Evolutionary conservation across 2,113 vertebrate genomes (phyloP).

Genomic region (Paedocypris sp.): DNA sequence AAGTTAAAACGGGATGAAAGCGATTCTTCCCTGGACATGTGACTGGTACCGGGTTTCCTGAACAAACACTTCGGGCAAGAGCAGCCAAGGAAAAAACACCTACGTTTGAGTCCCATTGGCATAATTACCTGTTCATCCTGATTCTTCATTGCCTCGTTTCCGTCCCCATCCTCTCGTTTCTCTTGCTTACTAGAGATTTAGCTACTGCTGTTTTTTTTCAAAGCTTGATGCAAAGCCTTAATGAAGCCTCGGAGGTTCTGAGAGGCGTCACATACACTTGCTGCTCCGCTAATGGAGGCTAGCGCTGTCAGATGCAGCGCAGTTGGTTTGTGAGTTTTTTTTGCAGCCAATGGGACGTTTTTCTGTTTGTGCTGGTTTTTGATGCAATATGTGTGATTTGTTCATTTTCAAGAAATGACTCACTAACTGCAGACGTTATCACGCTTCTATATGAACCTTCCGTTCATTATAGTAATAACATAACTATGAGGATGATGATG

Average conservation of each 20-base stretch:
- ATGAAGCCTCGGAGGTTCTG: conserved; percentile 48
- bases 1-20: too few relatives aligned
- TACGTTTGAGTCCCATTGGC: conserved; percentile 30
- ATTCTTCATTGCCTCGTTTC: conserved; percentile 35
- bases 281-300: conserved; percentile 27
- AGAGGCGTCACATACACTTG: conserved; percentile 45
- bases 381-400: too few relatives aligned
- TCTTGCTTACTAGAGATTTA: conserved; percentile 7
- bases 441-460: too few relatives aligned
- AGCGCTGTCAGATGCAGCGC: too few relatives aligned
- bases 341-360: too few relatives aligned
- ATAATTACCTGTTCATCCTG: conserved; percentile 33
- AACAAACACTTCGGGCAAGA: conserved; percentile 19
- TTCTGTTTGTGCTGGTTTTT: too few relatives aligned
- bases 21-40: too few relatives aligned
- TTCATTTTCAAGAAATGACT: too few relatives aligned
- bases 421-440: too few relatives aligned
- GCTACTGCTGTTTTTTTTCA: conserved; percentile 28
- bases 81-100: conserved; percentile 15
- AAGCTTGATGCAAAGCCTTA: conserved; percentile 41
- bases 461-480: too few relatives aligned
- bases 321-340: too few relatives aligned
- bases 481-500: too few relatives aligned
- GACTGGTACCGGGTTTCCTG: conserved; percentile 15
- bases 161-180: neutral